Evolutionary conservation across 2,888 invertebrate species (phyloP), one percentile per base, ranked within the genome.

Genomic region (Octodonta nipae): DNA sequence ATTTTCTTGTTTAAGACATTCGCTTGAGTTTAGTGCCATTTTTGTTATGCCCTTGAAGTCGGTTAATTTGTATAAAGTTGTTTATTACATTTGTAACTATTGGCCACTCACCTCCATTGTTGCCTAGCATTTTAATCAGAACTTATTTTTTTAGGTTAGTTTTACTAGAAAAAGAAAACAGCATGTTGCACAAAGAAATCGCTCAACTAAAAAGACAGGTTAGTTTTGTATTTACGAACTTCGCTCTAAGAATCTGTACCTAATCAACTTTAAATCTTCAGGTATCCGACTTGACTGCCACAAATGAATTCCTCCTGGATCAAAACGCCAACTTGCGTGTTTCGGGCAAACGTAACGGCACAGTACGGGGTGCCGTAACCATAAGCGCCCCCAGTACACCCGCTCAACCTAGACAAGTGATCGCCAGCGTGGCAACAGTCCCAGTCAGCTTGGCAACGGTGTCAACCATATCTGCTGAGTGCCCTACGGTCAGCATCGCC

Each of bases 231-330:
- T n/a, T n/a, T n/a, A n/a, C n/a, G n/a, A n/a, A n/a, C n/a, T n/a
- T n/a, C n/a, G n/a, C n/a, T n/a, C n/a, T n/a, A n/a, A n/a, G n/a
- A n/a, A n/a, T n/a, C n/a, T n/a, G n/a, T n/a, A n/a, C n/a, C n/a
- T n/a, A n/a, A n/a, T n/a, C n/a, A n/a, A n/a, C n/a, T n/a, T n/a
- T n/a, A n/a, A n/a, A 20, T 16, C 41, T 44, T 3, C 56, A 73
- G 64, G 73, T 77, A 11, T 70, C 70, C 16, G 79, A 80, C 55
- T 59, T 82, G 38, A 75, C 75, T 17, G 78, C 80, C 2, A 78
- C 81, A 5, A 84, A 84, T 55, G 81, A 83, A 54, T 81, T 82
- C 54, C 65, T 84, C 7, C 58, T 83, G 40, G 79, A 80, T 47
- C 81, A 83, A 59, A 82, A 82, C 58, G 80, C 81, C 13, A 74